These are phyloP conservation scores for Chelmon rostratus DNA, from an alignment of 2,797 vertebrate species.

Conservation along the genomic window DNA sequence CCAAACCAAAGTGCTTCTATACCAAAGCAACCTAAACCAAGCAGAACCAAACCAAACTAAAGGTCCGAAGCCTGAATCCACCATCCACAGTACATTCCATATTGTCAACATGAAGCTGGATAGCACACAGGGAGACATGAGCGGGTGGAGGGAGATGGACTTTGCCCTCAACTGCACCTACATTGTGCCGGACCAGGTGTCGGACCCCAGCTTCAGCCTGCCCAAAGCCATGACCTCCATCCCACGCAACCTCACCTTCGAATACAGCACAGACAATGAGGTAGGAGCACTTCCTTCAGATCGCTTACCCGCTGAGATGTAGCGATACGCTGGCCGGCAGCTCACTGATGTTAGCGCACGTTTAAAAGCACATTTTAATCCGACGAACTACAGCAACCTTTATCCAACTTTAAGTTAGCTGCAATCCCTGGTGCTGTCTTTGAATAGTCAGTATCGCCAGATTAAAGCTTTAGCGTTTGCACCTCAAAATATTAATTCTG, in stretches of 20 bases:
- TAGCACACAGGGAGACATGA: conserved; percentile 72
- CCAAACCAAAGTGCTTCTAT: conserved; percentile 59
- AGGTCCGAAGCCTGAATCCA: not conserved
- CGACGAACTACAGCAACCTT: not conserved
- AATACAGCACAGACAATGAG: conserved; percentile 78
- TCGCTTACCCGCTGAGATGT: not conserved
- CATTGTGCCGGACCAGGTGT: conserved; percentile 85
- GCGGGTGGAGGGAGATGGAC: conserved; percentile 81
- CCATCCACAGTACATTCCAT: not conserved
- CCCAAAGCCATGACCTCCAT: conserved; percentile 86
- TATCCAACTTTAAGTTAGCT: not conserved
- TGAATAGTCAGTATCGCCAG: not conserved
- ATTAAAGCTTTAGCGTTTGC: conserved; percentile 32
- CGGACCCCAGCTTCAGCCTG: conserved; percentile 76
- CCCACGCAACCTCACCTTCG: conserved; percentile 85
- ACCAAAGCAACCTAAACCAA: conserved; percentile 75
- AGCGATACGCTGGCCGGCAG: not conserved
- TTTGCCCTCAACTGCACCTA: conserved; percentile 86
- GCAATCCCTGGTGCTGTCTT: not conserved
- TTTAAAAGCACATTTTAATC: not conserved
- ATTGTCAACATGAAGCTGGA: conserved; percentile 81
- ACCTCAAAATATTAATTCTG: conserved; percentile 22
- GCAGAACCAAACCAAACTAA: conserved; percentile 41
- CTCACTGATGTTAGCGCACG: not conserved
- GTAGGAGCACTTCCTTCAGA: conserved; percentile 53